phyloP scores from a whole-genome alignment of 2,888 invertebrate genomes.

The Eristalis arbustorum region DNA sequence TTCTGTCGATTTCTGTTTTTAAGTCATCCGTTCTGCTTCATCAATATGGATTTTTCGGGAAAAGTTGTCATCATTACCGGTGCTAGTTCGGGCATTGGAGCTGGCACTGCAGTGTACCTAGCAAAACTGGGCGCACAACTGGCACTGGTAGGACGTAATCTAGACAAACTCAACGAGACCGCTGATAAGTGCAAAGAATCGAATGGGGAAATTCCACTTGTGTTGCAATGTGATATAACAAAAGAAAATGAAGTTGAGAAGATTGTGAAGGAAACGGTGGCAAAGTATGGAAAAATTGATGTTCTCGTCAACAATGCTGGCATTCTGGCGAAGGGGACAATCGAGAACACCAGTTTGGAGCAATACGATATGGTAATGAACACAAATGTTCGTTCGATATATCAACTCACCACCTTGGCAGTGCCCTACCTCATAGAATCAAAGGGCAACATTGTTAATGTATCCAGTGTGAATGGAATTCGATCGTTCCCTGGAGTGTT shows the following conservation, averaged over 20 bases:
- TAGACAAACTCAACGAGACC: slow-evolving; percentile 84
- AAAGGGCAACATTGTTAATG: slow-evolving; percentile 93
- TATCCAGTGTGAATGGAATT: slow-evolving; percentile 94
- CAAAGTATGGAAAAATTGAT: slow-evolving; percentile 87
- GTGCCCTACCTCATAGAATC: slow-evolving; percentile 89
- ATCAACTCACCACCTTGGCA: slow-evolving; percentile 89
- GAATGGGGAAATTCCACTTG: slow-evolving; percentile 80
- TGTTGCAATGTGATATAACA: slow-evolving; percentile 86
- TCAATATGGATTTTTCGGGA: slow-evolving; percentile 78
- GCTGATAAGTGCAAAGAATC: slow-evolving; percentile 81
- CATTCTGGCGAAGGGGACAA: slow-evolving; percentile 87
- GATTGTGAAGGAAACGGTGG: slow-evolving; percentile 86
- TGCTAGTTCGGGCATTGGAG: slow-evolving; percentile 88
- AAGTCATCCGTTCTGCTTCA: neutral
- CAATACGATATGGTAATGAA: slow-evolving; percentile 93
- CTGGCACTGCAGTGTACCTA: slow-evolving; percentile 85
- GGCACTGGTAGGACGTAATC: slow-evolving; percentile 86
- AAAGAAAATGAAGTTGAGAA: slow-evolving; percentile 86
- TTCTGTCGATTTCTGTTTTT: too few species aligned
- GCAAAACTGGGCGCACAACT: slow-evolving; percentile 84
- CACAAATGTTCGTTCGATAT: slow-evolving; percentile 89
- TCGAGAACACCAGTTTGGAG: slow-evolving; percentile 90
- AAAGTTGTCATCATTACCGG: slow-evolving; percentile 86
- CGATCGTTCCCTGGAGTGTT: slow-evolving; percentile 92
- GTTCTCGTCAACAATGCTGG: slow-evolving; percentile 94